A percentile compares a stretch with the other conserved stretches of the same genome.
Evolutionary conservation across 2,888 invertebrate genomes (phyloP).

Genomic region (Oligia latruncula): DNA sequence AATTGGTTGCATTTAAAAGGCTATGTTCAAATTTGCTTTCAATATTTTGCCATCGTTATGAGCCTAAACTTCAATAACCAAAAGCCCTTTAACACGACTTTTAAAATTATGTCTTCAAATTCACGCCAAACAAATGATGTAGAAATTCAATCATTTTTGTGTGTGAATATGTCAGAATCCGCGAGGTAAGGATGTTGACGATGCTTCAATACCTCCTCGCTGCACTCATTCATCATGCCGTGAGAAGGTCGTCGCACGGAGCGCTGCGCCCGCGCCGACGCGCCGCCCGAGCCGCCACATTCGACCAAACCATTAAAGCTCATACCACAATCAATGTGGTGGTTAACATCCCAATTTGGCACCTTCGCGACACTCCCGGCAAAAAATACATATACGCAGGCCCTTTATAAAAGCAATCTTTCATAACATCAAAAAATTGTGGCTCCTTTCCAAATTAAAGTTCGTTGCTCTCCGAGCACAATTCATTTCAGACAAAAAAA

Average conservation of each 20-base stretch:
- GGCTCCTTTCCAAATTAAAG: slow-evolving; percentile 70
- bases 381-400: slow-evolving; percentile 58
- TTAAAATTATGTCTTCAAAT: slow-evolving; percentile 28
- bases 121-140: slow-evolving; percentile 42
- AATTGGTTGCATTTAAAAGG: background rate
- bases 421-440: slow-evolving; percentile 66
- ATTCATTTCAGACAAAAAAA: slow-evolving; percentile 64
- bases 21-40: background rate
- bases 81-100: background rate
- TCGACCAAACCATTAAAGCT: slow-evolving; percentile 50
- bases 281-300: slow-evolving; percentile 13
- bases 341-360: slow-evolving; percentile 67
- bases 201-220: slow-evolving; percentile 70
- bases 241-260: slow-evolving; percentile 68
- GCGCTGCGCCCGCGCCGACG: slow-evolving; percentile 42
- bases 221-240: slow-evolving; percentile 71
- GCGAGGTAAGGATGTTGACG: slow-evolving; percentile 60
- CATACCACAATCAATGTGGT: slow-evolving; percentile 44
- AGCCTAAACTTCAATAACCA: background rate
- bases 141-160: slow-evolving; percentile 36
- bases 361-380: slow-evolving; percentile 60
- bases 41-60: background rate
- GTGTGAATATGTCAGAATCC: slow-evolving; percentile 64
- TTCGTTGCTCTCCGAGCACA: slow-evolving; percentile 72
- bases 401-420: slow-evolving; percentile 65